Evolutionary conservation across 2,113 vertebrate species (phyloP).

Genomic region (Arvicanthis niloticus): DNA sequence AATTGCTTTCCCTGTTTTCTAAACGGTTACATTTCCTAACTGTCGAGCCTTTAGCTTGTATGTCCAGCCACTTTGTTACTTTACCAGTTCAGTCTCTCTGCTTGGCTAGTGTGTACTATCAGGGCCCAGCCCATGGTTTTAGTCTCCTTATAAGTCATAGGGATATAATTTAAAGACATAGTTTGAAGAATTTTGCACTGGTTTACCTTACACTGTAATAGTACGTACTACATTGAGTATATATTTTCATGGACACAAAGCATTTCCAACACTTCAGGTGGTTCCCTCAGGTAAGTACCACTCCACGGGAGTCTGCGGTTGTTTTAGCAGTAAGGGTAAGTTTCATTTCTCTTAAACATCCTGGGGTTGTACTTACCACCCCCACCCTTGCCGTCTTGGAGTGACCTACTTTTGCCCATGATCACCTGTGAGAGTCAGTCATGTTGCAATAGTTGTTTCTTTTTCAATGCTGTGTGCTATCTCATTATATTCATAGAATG

Average conservation of each 20-base stretch:
- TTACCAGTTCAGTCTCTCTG: conserved; percentile 1
- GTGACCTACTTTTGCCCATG: background rate
- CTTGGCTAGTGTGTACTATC: background rate
- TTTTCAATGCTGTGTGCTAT: conserved; percentile 32
- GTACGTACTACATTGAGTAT: background rate
- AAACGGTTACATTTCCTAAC: background rate
- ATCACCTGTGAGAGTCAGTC: background rate
- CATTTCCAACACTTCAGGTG: background rate
- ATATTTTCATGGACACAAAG: background rate
- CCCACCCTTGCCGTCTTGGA: background rate
- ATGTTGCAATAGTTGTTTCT: background rate
- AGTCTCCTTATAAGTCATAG: background rate
- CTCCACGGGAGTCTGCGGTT: background rate
- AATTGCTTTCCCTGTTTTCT: background rate
- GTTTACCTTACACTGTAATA: conserved; percentile 18
- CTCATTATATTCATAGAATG: conserved; percentile 4
- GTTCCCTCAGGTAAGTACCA: background rate
- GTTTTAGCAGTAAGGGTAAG: background rate
- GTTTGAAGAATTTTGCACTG: conserved; percentile 26
- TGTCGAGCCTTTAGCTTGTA: background rate
- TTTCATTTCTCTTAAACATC: background rate
- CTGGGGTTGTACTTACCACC: background rate
- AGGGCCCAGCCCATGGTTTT: background rate
- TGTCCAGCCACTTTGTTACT: background rate
- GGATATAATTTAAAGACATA: background rate